Conservation (phyloP, 2,888 invertebrate species). For the Drosophila phalerata region DNA sequence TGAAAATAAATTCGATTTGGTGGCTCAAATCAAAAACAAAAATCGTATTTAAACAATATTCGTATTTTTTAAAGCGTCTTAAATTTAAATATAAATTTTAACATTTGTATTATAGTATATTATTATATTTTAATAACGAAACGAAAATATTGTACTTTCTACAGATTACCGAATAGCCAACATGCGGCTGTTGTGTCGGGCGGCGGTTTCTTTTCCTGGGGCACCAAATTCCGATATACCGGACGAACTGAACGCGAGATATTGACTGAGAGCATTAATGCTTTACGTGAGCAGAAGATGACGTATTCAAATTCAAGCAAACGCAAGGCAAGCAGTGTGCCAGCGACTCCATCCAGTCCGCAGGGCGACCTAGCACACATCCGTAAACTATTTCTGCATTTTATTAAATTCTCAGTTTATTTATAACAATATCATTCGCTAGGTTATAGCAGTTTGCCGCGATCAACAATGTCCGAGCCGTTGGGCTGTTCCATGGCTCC, state of each 20-base stretch:
- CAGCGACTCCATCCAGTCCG: conserved; percentile 94
- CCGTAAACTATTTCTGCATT: conserved; percentile 77
- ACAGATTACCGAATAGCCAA: conserved; percentile 93
- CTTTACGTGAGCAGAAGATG: conserved; percentile 88
- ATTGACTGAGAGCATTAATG: conserved; percentile 91
- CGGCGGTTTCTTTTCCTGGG: conserved; percentile 96
- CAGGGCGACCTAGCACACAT: conserved; percentile 87
- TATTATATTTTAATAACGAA: background rate
- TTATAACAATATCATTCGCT: background rate
- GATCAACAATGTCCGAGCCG: conserved; percentile 93
- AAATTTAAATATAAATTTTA: background rate
- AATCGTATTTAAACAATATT: too few relatives aligned
- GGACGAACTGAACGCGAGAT: conserved; percentile 97
- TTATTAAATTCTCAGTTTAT: background rate
- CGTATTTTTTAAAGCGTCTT: too few relatives aligned
- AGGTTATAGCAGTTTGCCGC: conserved; percentile 94
- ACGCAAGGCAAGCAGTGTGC: conserved; percentile 94
- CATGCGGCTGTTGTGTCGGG: conserved; percentile 95
- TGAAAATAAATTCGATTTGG: too few relatives aligned
- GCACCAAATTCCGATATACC: conserved; percentile 96
- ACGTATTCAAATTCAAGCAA: conserved; percentile 87
- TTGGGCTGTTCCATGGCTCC: conserved; percentile 86
- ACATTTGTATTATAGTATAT: background rate
- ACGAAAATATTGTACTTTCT: background rate
- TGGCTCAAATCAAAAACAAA: too few relatives aligned